Percentiles rank a stretch among this genome's conserved stretches.
Evolutionary conservation across 2,113 vertebrate genomes (phyloP).

Genomic region (Chunga burmeisteri): DNA sequence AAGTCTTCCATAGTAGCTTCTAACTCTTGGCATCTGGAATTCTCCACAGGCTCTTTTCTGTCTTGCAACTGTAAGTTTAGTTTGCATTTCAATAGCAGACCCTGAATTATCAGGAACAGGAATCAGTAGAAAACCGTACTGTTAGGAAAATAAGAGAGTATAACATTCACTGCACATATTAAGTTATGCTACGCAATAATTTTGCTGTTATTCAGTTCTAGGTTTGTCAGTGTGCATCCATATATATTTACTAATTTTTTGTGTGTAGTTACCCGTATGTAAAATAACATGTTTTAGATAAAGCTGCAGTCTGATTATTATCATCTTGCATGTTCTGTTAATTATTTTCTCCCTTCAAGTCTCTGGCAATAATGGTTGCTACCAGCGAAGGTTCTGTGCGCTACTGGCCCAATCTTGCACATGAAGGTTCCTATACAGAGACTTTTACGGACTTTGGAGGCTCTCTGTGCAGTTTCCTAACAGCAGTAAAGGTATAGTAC

Average conservation of each 20-base stretch:
- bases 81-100: neutral
- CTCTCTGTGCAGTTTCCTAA: slow-evolving; percentile 81
- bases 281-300: neutral
- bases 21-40: neutral
- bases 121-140: neutral
- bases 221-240: neutral
- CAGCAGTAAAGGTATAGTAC: slow-evolving; percentile 82
- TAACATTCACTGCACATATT: accelerated
- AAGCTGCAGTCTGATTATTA: neutral
- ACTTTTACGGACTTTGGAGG: slow-evolving; percentile 80
- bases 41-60: neutral
- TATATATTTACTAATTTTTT: neutral
- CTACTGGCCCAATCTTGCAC: slow-evolving; percentile 87
- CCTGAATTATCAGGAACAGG: neutral
- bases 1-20: neutral
- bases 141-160: neutral
- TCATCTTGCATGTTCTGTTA: neutral
- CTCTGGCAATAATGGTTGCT: slow-evolving; percentile 84
- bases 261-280: neutral
- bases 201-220: neutral
- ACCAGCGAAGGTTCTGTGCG: slow-evolving; percentile 84
- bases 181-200: neutral
- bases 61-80: neutral
- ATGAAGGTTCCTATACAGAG: slow-evolving; percentile 86
- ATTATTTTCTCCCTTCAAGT: slow-evolving; percentile 51